Percentiles rank a stretch among this genome's conserved stretches.
phyloP scores from a whole-genome alignment of 2,888 invertebrate genomes.

The Ctenicera cuprea region DNA sequence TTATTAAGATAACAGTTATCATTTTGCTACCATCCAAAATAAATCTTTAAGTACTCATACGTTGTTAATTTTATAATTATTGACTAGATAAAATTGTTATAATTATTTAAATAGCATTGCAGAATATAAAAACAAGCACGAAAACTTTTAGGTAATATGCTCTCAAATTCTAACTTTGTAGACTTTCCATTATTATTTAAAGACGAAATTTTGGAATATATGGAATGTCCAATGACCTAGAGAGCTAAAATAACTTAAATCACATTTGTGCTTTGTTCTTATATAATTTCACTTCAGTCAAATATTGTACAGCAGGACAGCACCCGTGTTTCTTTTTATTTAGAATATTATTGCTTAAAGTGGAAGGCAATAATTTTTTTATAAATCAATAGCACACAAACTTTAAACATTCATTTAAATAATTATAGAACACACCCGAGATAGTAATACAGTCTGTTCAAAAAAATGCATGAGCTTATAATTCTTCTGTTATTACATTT shows the following conservation, averaged over 20 bases:
- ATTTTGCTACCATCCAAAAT: conserved; percentile 28
- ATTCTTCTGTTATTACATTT: too few relatives aligned
- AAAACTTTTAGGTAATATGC: conserved; percentile 14
- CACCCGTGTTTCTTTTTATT: too few relatives aligned
- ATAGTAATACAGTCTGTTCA: too few relatives aligned
- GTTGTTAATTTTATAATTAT: conserved; percentile 6
- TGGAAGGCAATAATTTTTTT: too few relatives aligned
- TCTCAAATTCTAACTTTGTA: conserved; percentile 6
- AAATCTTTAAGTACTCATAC: conserved; percentile 32
- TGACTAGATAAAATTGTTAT: conserved; percentile 36
- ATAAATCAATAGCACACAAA: background rate
- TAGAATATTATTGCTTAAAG: too few relatives aligned
- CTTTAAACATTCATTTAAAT: too few relatives aligned
- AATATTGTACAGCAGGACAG: conserved; percentile 20
- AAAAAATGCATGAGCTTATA: too few relatives aligned
- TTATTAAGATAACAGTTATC: conserved; percentile 21
- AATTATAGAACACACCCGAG: too few relatives aligned
- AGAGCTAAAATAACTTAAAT: conserved; percentile 34
- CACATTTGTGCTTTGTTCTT: conserved; percentile 36
- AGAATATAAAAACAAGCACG: conserved; percentile 29
- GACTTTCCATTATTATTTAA: background rate
- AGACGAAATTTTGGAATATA: conserved; percentile 3
- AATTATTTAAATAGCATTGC: conserved; percentile 17
- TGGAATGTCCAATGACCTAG: conserved; percentile 22
- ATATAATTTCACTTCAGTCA: conserved; percentile 26